Conservation (phyloP, 2,888 invertebrate genomes). For the Leucozona laternaria region DNA sequence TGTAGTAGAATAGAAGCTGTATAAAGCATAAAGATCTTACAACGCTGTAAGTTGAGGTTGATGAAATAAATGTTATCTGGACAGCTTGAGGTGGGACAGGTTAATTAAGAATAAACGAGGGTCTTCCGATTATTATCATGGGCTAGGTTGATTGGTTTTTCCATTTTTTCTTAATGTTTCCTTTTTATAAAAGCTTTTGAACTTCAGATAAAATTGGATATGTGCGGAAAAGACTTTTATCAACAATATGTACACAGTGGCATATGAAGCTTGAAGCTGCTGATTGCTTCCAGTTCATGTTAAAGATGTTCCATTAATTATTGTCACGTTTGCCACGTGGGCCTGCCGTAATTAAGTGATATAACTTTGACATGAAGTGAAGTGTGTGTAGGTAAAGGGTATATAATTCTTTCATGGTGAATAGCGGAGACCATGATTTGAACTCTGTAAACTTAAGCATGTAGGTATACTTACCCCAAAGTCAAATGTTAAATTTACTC, state of each 20-base stretch:
- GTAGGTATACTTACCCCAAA: too few relatives aligned
- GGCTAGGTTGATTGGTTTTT: background rate
- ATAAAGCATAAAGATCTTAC: background rate
- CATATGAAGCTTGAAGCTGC: background rate
- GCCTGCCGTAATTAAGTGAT: background rate
- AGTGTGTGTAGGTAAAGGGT: background rate
- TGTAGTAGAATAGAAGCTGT: background rate
- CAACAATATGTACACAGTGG: background rate
- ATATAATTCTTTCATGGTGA: too few relatives aligned
- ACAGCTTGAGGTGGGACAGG: constrained; percentile 44
- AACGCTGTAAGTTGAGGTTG: background rate
- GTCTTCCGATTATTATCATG: constrained; percentile 28
- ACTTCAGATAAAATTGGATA: background rate
- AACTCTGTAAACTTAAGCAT: too few relatives aligned
- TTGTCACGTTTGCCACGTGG: background rate
- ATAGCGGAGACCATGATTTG: too few relatives aligned
- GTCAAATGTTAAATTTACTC: too few relatives aligned
- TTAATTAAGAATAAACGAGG: constrained; percentile 65
- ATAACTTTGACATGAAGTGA: background rate
- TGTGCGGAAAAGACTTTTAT: background rate
- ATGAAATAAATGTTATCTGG: constrained; percentile 33
- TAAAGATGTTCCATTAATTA: background rate
- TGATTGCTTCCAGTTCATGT: background rate
- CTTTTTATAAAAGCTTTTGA: constrained; percentile 7
- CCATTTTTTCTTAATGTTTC: background rate